Evolutionary conservation across 2,113 vertebrate species (phyloP), one percentile per base, ranked within the genome.

Genomic region (Genyomyrus donnyi): DNA sequence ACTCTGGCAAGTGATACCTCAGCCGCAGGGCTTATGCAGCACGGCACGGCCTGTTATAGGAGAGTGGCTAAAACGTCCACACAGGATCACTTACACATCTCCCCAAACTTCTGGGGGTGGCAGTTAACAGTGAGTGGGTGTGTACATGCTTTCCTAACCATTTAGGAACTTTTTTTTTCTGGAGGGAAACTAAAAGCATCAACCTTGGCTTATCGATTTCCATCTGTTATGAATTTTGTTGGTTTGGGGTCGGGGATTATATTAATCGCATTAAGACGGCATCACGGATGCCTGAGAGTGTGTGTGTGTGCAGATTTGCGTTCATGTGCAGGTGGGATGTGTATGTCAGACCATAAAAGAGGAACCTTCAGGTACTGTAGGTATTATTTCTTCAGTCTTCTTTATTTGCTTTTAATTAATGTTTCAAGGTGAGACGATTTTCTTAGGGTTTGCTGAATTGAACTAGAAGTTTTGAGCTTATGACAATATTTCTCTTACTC

Each of bases 71-170:
- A 2, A n/a, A 27, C 50, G 5, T 35, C 50, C n/a, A 17, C 27
- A 9, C 85, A 8, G 50, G 85, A 87, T 87, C 85, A 35, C 19
- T 87, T 87, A 87, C 85, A 53, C 19, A 87, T 87, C 85, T 53
- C 48, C 49, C 48, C 31, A 3, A 39, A 62, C 66, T 52, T 35
- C 52, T 91, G 96, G 96, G 35, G 35, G 35, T 24, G 35, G 35
- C 52, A 4, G 49, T 21, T 19, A 53, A 56, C 17, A 39, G 49
- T 1, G 8, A 45, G 24, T 49, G 83, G 24, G 49, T 53, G 85
- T 53, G 49, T 85, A 85, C 83, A 49, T 31, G 46, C 24, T 49
- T 42, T 80, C 74, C 74, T 80, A 42, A 80, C 35, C 13, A 42
- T 80, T 80, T 42, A 5, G 27, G 66, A 35, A 31, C 66, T 74